These are phyloP conservation scores for Pomatorhinus ruficollis DNA, from an alignment of 2,113 vertebrate genomes.

Conservation along the genomic window DNA sequence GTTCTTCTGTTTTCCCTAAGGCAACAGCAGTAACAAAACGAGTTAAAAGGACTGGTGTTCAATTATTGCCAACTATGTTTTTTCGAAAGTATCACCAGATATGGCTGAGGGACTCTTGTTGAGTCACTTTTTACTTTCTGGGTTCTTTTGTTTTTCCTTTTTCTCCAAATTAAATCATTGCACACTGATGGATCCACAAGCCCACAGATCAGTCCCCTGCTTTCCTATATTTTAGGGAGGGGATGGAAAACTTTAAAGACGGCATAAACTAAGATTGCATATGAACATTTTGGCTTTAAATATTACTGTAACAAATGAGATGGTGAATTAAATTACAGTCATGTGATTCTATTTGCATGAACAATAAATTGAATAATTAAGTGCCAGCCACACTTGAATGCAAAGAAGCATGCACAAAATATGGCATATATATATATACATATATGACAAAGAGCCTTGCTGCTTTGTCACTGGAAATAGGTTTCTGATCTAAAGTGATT, in stretches of 20 bases:
- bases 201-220: background rate
- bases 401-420: background rate
- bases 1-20: background rate
- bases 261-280: background rate
- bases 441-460: background rate
- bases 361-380: background rate
- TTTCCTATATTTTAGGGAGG: background rate
- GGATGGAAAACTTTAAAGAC: background rate
- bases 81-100: background rate
- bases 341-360: background rate
- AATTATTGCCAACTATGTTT: background rate
- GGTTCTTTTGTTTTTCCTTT: background rate
- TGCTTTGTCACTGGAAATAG: background rate
- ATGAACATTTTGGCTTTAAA: background rate
- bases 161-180: background rate
- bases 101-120: background rate
- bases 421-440: too few relatives aligned
- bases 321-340: background rate
- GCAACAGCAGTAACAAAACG: background rate
- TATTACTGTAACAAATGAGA: background rate
- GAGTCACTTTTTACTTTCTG: background rate
- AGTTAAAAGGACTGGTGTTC: background rate
- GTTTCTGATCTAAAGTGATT: background rate
- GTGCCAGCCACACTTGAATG: background rate
- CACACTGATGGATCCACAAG: background rate